Percentiles rank a stretch among this genome's conserved stretches.
Evolutionary conservation across 2,113 vertebrate genomes (phyloP).

Genomic region (Hemibagrus wyckioides): DNA sequence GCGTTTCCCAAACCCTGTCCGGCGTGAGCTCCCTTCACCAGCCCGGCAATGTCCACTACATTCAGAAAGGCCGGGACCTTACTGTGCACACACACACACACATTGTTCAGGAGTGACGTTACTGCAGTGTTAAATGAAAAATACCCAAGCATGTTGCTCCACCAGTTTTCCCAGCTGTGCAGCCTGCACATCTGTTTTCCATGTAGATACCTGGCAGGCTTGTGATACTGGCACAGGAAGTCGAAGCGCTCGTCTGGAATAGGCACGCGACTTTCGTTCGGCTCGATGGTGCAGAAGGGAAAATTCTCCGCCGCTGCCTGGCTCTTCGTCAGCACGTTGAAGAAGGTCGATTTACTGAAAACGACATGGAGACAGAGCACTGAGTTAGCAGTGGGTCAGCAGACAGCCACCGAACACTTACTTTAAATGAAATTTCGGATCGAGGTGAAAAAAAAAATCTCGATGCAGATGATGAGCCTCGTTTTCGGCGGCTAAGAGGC

Average conservation of each 20-base stretch:
- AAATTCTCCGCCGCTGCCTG: constrained; percentile 96
- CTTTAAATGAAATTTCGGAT: not conserved
- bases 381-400: not conserved
- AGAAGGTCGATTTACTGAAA: constrained; percentile 95
- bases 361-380: not conserved
- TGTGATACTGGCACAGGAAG: constrained; percentile 93
- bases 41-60: constrained; percentile 96
- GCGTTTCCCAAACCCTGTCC: constrained; percentile 97
- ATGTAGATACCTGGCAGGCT: constrained; percentile 84
- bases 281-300: constrained; percentile 98
- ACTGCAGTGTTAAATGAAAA: not conserved
- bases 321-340: constrained; percentile 97
- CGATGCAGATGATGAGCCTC: not conserved
- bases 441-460: not conserved
- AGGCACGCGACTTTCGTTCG: constrained; percentile 96
- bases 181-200: not conserved
- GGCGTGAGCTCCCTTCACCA: constrained; percentile 94
- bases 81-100: constrained; percentile 69
- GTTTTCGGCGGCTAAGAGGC: not conserved
- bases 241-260: constrained; percentile 95
- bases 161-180: not conserved
- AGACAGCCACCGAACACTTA: not conserved
- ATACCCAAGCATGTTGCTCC: not conserved
- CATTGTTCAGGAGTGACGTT: not conserved
- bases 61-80: constrained; percentile 98